Conservation (phyloP, 1,140 invertebrate species). For the Drosophila navojoa region DNA sequence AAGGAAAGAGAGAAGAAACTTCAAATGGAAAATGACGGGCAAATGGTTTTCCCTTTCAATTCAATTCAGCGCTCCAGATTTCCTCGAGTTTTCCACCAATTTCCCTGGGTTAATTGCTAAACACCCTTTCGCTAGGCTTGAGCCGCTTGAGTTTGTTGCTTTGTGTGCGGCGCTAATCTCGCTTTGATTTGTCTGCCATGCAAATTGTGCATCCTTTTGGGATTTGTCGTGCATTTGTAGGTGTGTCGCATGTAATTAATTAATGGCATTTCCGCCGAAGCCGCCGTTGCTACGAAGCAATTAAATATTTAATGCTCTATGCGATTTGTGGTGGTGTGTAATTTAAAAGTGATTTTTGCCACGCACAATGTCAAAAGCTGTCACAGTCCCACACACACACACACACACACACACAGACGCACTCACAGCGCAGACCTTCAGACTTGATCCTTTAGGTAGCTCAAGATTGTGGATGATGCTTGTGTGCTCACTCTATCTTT, state of each 20-base stretch:
- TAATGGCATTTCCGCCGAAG: conserved; percentile 14
- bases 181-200: conserved; percentile 37
- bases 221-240: conserved; percentile 17
- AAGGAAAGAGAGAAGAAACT: conserved; percentile 25
- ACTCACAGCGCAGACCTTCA: conserved; percentile 12
- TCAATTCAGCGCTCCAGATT: conserved; percentile 1
- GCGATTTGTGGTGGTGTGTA: conserved; percentile 36
- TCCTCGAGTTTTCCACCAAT: conserved; percentile 1
- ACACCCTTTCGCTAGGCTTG: not conserved
- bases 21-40: conserved; percentile 46
- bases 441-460: conserved; percentile 33
- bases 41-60: conserved; percentile 46
- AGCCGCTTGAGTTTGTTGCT: conserved; percentile 2
- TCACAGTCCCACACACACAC: not conserved
- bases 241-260: conserved; percentile 37
- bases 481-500: not conserved
- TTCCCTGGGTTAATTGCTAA: conserved; percentile 30
- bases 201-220: conserved; percentile 27
- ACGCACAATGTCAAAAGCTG: conserved; percentile 39
- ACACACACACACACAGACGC: no score
- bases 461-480: conserved; percentile 1
- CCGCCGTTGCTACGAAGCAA: not conserved
- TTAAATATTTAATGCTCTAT: conserved; percentile 47
- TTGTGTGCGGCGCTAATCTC: conserved; percentile 1
- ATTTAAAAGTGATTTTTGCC: conserved; percentile 47